These are phyloP conservation scores for Amphiprion percula DNA, from an alignment of 2,113 vertebrate species.

Conservation along the genomic window DNA sequence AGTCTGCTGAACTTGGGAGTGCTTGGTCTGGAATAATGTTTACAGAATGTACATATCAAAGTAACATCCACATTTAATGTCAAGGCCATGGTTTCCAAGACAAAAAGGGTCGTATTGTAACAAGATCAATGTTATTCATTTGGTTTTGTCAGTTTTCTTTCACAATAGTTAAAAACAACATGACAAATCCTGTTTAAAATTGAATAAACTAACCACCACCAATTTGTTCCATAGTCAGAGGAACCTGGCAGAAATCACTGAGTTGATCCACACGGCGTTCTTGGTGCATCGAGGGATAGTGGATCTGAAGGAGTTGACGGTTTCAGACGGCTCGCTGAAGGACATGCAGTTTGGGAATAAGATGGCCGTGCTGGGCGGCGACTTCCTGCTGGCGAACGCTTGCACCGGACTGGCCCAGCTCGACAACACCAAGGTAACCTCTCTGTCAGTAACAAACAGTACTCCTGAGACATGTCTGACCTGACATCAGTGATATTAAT, in stretches of 20 bases:
- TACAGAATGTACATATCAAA: too few relatives aligned
- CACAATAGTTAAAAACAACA: too few relatives aligned
- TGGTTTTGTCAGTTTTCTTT: too few relatives aligned
- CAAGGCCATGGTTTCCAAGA: too few relatives aligned
- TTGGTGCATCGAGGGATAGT: slow-evolving; percentile 97
- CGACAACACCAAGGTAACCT: slow-evolving; percentile 94
- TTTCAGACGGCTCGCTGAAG: slow-evolving; percentile 92
- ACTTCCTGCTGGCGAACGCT: slow-evolving; percentile 96
- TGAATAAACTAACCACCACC: too few relatives aligned
- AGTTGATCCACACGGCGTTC: slow-evolving; percentile 97
- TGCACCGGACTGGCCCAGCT: slow-evolving; percentile 94
- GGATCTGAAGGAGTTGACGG: slow-evolving; percentile 91
- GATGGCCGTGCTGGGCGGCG: slow-evolving; percentile 96
- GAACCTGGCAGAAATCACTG: slow-evolving; percentile 96
- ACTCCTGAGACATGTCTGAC: slow-evolving; percentile 10
- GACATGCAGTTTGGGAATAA: slow-evolving; percentile 99
- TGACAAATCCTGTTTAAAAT: too few relatives aligned
- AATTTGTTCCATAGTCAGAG: slow-evolving; percentile 87
- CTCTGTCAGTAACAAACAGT: not conserved
- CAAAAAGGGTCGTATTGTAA: too few relatives aligned
- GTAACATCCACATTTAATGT: too few relatives aligned
- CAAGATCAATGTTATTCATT: too few relatives aligned
- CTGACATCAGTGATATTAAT: slow-evolving; percentile 23
- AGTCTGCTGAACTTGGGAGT: too few relatives aligned
- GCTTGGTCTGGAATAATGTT: too few relatives aligned